phyloP scores from a whole-genome alignment of 2,888 invertebrate species.

The Aphodius sticticus region DNA sequence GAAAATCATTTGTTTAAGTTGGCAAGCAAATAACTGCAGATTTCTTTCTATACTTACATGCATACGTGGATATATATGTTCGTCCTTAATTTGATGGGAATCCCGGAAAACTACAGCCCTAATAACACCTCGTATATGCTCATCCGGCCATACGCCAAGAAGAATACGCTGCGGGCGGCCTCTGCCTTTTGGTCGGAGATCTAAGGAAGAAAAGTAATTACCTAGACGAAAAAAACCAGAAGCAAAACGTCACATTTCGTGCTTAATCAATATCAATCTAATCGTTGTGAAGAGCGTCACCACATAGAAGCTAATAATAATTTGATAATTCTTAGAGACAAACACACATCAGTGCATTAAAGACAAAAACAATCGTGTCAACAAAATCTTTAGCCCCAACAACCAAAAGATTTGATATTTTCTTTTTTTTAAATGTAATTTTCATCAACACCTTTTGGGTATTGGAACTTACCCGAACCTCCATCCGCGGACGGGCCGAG shows the following conservation, averaged over 20 bases:
- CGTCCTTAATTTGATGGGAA: constrained; percentile 82
- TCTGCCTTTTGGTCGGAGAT: constrained; percentile 89
- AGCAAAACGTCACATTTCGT: not conserved
- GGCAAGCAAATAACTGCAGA: no score
- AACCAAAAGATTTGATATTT: constrained; percentile 36
- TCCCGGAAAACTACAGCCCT: constrained; percentile 92
- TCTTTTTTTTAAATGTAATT: constrained; percentile 13
- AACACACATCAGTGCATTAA: constrained; percentile 31
- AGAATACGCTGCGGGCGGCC: constrained; percentile 91
- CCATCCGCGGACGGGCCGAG: constrained; percentile 91
- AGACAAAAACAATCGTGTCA: constrained; percentile 26
- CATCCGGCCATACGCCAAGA: constrained; percentile 92
- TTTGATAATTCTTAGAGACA: constrained; percentile 25
- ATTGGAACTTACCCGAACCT: constrained; percentile 76
- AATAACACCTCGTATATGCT: constrained; percentile 91
- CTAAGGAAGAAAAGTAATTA: constrained; percentile 59
- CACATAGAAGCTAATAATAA: constrained; percentile 11
- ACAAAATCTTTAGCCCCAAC: constrained; percentile 31
- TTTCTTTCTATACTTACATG: constrained; percentile 61
- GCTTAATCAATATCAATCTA: not conserved
- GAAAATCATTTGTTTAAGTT: no score
- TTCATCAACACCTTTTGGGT: constrained; percentile 34
- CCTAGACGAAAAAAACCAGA: not conserved
- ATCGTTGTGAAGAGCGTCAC: not conserved
- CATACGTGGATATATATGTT: constrained; percentile 69